Evolutionary conservation across 1,140 invertebrate species (phyloP), one percentile per base, ranked within the genome.

Genomic region (Drosophila lowei): DNA sequence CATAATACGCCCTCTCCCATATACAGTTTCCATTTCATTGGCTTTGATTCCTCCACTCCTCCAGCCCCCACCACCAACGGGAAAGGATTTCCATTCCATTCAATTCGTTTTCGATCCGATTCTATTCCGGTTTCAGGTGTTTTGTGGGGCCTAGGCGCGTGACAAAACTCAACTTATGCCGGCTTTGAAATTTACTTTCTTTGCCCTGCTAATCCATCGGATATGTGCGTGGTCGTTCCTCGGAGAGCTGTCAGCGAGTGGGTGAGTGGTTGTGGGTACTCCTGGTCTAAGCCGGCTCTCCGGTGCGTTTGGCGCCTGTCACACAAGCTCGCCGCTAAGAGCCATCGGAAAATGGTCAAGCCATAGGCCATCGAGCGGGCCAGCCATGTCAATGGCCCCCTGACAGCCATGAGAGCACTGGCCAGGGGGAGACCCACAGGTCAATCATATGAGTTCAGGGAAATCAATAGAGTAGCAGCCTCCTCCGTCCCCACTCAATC

Each of bases 81-180:
- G 34, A 38, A 44, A 30, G 59, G 59, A 52, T 23, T 15, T 50
- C 57, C 23, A 63, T 18, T 18, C 42, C 30, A 63, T 70, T 75
- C 63, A 54, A 54, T 64, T 58, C 52, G 46, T 47, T 38, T 13
- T 47, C 21, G n/a, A 9, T 76, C 62, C 57, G 38, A 71, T 64
- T 48, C 34, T 42, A 55, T 64, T 57, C 58, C n/a, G 55, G 76
- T 61, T 77, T 80, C n/a, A 54, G 62, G 65, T 38, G 47, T 23
- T 68, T 68, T 43, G 28, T 28, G 28, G 34, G 34, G 11, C 3
- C 11, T 38, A 13, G 11, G 70, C 30, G 73, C 81, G 81, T 86
- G 77, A 86, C 77, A 86, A 86, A 86, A 86, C 70, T 77, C 81
- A 81, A 86, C 83, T 81, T 85, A 81, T 80, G 61, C 55, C 68